These are phyloP conservation scores for Lindbergichthys nudifrons DNA, from an alignment of 2,797 vertebrate species.

Conservation along the genomic window DNA sequence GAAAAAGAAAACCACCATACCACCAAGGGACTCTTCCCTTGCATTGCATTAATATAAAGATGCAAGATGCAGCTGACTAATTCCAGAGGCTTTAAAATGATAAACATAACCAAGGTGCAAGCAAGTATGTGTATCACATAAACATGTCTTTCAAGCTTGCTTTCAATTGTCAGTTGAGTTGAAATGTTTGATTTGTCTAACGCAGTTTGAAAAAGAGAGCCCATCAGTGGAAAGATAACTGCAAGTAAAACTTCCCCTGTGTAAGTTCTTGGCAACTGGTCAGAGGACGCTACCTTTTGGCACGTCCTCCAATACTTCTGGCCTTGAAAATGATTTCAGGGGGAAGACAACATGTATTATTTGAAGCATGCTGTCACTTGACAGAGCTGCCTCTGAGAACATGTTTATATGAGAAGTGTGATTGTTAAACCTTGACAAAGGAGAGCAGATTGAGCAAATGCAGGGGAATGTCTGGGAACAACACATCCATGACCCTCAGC, in stretches of 20 bases:
- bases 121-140: no score
- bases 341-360: slow-evolving; percentile 20
- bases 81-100: not conserved
- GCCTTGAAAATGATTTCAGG: slow-evolving; percentile 34
- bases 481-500: slow-evolving; percentile 30
- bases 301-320: slow-evolving; percentile 15
- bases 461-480: slow-evolving; percentile 24
- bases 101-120: not conserved
- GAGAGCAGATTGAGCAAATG: not conserved
- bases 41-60: not conserved
- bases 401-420: slow-evolving; percentile 10
- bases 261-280: slow-evolving; percentile 1
- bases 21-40: not conserved
- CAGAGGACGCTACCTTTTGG: slow-evolving; percentile 24
- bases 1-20: slow-evolving; percentile 8
- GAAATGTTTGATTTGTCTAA: slow-evolving; percentile 11
- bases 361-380: slow-evolving; percentile 19
- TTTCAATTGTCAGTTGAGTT: slow-evolving; percentile 9
- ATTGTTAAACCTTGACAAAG: slow-evolving; percentile 22
- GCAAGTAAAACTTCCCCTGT: slow-evolving; percentile 13
- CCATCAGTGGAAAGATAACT: slow-evolving; percentile 14
- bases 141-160: not conserved
- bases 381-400: slow-evolving; percentile 8
- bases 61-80: not conserved
- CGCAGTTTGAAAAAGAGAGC: not conserved